Base-by-base conservation (phyloP, 2,888 invertebrate genomes). In the Synanthedon andrenaeformis region DNA sequence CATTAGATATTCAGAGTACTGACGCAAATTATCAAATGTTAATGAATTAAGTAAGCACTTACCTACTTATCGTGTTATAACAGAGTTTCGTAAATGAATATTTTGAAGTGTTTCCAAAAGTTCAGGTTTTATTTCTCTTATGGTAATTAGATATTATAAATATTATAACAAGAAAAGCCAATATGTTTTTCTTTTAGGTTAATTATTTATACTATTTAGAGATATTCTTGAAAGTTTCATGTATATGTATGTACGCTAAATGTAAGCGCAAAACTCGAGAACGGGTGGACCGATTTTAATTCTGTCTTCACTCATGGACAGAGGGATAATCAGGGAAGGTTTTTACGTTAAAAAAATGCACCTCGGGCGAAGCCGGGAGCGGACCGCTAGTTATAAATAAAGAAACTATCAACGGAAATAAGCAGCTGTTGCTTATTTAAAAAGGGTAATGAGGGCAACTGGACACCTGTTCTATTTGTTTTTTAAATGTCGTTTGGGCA, bases 381-480 rank as follows among this genome's bases (percentile, higher is more conserved):
- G n/a, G n/a, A n/a, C 10, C 35, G 10, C 35, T 10, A 35, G 10
- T 35, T 53, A 52, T 54, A 54, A 67, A 65, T 65, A 61, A 66
- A 64, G 14, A 13, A 49, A 49, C 55, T 66, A 71, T 65, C 64
- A 66, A 64, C 60, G 53, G 59, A 57, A 61, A 58, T 59, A 64
- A 68, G 62, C 73, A 74, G 67, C 68, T 72, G 70, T 62, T 49
- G 49, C 23, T 65, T 63, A 62, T 63, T 69, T 62, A 60, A 52
- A 62, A 68, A 65, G 63, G 62, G 64, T 65, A 72, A 69, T 66
- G 61, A 63, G 61, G 58, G 57, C 60, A 53, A 56, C 57, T 60
- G 60, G 58, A 59, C 71, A 72, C 69, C 72, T 70, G 69, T 66
- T 64, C 59, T 55, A 60, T 64, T 65, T 68, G 65, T 67, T 62